Percentiles rank a stretch among this genome's conserved stretches.
phyloP scores from a whole-genome alignment of 2,797 vertebrate species.

The Avahi laniger region DNA sequence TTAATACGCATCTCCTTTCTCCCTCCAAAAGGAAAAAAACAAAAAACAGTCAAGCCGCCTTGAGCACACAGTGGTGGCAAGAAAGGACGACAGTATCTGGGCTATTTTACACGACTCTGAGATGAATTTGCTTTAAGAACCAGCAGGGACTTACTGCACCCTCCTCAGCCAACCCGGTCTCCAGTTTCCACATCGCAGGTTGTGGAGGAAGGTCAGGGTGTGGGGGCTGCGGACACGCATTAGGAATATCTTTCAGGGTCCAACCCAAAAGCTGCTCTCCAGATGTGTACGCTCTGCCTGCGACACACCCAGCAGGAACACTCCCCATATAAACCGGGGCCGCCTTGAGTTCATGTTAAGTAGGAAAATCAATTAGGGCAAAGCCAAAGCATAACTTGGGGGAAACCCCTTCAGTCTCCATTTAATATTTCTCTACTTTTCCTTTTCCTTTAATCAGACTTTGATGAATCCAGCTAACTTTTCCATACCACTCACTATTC shows the following conservation, averaged over 20 bases:
- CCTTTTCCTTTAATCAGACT: slow-evolving; percentile 27
- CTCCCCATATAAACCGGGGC: neutral
- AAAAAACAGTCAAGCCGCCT: too few species aligned
- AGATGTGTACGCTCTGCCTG: neutral
- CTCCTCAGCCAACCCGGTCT: neutral
- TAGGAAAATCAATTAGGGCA: slow-evolving; percentile 37
- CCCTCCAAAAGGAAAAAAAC: neutral
- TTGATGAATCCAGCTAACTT: neutral
- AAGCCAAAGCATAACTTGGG: neutral
- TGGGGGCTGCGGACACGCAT: neutral
- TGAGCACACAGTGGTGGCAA: neutral
- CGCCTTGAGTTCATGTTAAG: neutral
- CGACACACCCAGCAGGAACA: neutral
- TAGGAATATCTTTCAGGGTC: neutral
- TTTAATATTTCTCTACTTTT: neutral
- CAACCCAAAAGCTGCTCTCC: neutral
- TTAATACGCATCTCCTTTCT: neutral
- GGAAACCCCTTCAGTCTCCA: neutral
- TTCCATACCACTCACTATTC: neutral
- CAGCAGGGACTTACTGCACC: rapidly evolving
- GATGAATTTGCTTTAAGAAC: neutral
- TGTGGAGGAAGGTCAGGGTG: rapidly evolving
- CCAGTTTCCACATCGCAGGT: neutral
- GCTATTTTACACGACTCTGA: rapidly evolving
- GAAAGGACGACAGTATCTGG: neutral